Evolutionary conservation across 2,888 invertebrate genomes (phyloP).

Genomic region (Pristionchus japonicus): DNA sequence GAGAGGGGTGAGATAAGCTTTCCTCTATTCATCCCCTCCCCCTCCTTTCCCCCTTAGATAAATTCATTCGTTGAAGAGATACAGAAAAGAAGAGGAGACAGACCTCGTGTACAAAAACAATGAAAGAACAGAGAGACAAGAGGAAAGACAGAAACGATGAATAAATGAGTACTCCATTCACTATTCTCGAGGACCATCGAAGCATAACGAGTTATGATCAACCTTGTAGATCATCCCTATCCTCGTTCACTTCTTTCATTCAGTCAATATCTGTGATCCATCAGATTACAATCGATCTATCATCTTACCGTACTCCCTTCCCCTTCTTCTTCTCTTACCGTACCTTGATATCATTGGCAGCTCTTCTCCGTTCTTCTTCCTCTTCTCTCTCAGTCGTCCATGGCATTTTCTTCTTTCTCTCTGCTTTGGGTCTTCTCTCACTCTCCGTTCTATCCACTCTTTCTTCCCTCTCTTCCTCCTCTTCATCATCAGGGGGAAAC

Average conservation of each 20-base stretch:
- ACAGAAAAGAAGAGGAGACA: background rate
- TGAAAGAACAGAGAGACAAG: background rate
- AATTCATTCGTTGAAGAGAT: background rate
- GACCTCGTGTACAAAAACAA: slow-evolving; percentile 18
- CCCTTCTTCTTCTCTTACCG: background rate
- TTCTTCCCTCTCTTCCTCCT: slow-evolving; percentile 47
- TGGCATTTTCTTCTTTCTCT: slow-evolving; percentile 8
- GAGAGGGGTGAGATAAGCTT: background rate
- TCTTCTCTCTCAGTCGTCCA: background rate
- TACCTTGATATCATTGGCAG: slow-evolving; percentile 27
- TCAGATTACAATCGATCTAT: background rate
- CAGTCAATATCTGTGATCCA: no score
- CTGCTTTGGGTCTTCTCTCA: slow-evolving; percentile 48
- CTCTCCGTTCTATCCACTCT: slow-evolving; percentile 27
- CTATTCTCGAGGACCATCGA: background rate
- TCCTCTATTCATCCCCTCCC: background rate
- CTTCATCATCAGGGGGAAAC: slow-evolving; percentile 47
- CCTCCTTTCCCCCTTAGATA: background rate
- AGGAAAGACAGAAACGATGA: background rate
- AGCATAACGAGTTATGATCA: background rate
- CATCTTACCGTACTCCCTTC: background rate
- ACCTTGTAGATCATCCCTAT: background rate
- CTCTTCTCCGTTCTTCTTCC: background rate
- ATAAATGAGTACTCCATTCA: background rate
- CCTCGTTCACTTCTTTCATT: no score